Percentiles rank a stretch among this genome's conserved stretches.
Evolutionary conservation across 2,888 invertebrate species (phyloP).

Genomic region (Tridacna crocea): DNA sequence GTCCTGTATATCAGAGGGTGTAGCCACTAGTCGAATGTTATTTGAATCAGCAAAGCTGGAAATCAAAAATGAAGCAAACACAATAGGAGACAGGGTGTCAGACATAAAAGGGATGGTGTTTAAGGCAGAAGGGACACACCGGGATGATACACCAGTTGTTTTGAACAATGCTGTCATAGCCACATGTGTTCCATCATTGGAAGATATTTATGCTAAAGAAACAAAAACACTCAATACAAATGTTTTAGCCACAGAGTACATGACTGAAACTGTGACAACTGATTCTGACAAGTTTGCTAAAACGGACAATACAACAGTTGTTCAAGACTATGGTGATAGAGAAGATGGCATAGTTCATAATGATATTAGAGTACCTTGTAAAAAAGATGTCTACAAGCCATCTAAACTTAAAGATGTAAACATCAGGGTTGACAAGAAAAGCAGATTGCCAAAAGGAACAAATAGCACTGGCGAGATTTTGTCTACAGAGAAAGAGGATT

Average conservation of each 20-base stretch:
- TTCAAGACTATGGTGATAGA: conserved; percentile 48
- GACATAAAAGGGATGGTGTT: background rate
- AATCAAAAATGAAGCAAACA: background rate
- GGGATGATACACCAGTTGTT: conserved; percentile 32
- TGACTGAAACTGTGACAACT: conserved; percentile 86
- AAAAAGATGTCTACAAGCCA: conserved; percentile 50
- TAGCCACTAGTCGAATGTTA: conserved; percentile 4
- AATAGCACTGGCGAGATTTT: conserved; percentile 35
- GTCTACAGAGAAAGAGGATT: conserved; percentile 60
- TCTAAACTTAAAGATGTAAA: conserved; percentile 85
- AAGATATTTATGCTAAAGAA: conserved; percentile 86
- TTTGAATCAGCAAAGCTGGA: background rate
- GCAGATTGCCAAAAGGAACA: conserved; percentile 55
- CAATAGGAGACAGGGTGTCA: background rate
- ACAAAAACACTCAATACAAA: conserved; percentile 87
- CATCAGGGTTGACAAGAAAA: conserved; percentile 79
- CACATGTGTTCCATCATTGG: conserved; percentile 76
- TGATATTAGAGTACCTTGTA: conserved; percentile 43
- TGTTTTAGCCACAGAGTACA: conserved; percentile 82
- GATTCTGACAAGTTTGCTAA: conserved; percentile 87
- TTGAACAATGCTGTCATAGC: conserved; percentile 61
- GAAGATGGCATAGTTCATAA: conserved; percentile 50
- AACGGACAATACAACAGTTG: conserved; percentile 83
- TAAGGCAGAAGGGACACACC: background rate
- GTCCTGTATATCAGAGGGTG: conserved; percentile 23